A percentile compares a stretch with the other conserved stretches of the same genome.
Evolutionary conservation across 2,888 invertebrate species (phyloP).

Genomic region (Megastigmus dorsalis): DNA sequence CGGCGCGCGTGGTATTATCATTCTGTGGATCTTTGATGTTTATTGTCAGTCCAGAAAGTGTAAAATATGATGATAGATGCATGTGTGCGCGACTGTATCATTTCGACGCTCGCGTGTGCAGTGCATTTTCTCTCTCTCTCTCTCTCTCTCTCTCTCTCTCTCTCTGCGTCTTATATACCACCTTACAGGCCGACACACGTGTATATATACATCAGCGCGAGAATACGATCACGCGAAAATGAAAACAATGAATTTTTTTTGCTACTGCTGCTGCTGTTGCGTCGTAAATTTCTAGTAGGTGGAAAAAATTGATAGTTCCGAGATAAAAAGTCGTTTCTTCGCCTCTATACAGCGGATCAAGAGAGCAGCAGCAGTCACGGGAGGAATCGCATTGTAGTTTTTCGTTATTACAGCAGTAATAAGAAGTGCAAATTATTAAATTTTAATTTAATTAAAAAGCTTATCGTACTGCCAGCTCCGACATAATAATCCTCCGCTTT

Average conservation of each 20-base stretch:
- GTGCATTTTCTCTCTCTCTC: no score
- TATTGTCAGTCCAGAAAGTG: constrained; percentile 49
- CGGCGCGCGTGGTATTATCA: constrained; percentile 19
- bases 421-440: not conserved
- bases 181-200: no score
- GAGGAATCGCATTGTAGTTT: not conserved
- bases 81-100: constrained; percentile 32
- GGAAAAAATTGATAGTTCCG: not conserved
- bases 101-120: constrained; percentile 33
- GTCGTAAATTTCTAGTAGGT: constrained; percentile 16
- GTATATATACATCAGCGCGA: not conserved
- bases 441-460: constrained; percentile 21
- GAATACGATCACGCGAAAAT: constrained; percentile 7
- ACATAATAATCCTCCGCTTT: not conserved
- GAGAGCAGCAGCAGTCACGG: no score
- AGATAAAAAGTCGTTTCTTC: not conserved
- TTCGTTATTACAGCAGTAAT: no score
- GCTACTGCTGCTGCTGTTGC: not conserved
- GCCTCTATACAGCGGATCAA: not conserved
- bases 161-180: no score
- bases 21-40: constrained; percentile 49
- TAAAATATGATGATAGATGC: constrained; percentile 50
- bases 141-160: no score
- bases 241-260: constrained; percentile 24
- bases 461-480: not conserved